Percentiles rank a stretch among this genome's conserved stretches.
These are phyloP conservation scores for Choloepus didactylus DNA, from an alignment of 2,797 vertebrate species.

Conservation along the genomic window DNA sequence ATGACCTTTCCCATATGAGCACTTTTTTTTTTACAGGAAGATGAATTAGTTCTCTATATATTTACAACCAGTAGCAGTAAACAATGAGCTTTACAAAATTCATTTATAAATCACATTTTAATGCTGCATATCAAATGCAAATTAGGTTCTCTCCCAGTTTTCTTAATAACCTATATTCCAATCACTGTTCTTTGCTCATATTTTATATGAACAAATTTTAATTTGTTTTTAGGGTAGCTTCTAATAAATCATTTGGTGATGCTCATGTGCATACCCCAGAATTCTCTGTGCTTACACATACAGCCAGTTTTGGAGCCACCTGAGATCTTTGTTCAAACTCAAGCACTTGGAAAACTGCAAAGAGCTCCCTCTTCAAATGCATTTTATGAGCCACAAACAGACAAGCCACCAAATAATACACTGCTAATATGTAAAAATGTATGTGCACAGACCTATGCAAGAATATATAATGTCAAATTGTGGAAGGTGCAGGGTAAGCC, in stretches of 20 bases:
- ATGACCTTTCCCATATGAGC: background rate
- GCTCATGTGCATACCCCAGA: background rate
- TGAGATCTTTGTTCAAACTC: background rate
- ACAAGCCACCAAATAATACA: background rate
- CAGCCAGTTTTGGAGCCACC: background rate
- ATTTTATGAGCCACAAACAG: slow-evolving; percentile 31
- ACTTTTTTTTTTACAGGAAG: slow-evolving; percentile 48
- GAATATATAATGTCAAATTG: background rate
- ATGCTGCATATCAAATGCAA: slow-evolving; percentile 71
- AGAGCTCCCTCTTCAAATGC: background rate
- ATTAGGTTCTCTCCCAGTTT: slow-evolving; percentile 57
- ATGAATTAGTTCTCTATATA: slow-evolving; percentile 83
- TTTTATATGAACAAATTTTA: slow-evolving; percentile 61
- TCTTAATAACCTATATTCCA: slow-evolving; percentile 51
- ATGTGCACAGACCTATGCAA: background rate
- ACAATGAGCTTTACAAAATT: slow-evolving; percentile 76
- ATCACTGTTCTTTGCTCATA: slow-evolving; percentile 22
- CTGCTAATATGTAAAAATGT: slow-evolving; percentile 28
- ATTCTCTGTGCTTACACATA: background rate
- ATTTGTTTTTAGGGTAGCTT: slow-evolving; percentile 18
- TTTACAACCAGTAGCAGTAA: slow-evolving; percentile 80
- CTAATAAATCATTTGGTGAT: slow-evolving; percentile 56
- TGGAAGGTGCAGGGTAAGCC: background rate
- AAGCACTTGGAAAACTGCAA: background rate
- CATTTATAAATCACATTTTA: slow-evolving; percentile 82